These are phyloP conservation scores for Neoseiulus cucumeris DNA, from an alignment of 1,140 invertebrate genomes.

Conservation along the genomic window DNA sequence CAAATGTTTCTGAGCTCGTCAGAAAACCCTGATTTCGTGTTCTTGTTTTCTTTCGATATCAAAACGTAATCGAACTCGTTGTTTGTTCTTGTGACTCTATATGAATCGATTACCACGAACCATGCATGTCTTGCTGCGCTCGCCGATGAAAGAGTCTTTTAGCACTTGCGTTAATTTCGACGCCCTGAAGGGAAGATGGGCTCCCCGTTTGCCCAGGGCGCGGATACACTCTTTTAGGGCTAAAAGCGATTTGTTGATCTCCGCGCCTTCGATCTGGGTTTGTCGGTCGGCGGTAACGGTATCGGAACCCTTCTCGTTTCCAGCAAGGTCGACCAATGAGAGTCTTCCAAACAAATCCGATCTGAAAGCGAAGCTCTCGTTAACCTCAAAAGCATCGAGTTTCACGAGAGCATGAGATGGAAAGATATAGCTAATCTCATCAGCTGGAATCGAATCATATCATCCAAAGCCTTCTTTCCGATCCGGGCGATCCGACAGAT, in stretches of 20 bases:
- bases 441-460: too few relatives aligned
- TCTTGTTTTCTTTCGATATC: too few relatives aligned
- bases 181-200: constrained; percentile 34
- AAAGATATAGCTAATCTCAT: too few relatives aligned
- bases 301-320: constrained; percentile 35
- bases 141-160: constrained; percentile 32
- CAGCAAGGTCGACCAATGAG: constrained; percentile 36
- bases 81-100: too few relatives aligned
- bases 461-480: too few relatives aligned
- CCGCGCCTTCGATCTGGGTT: constrained; percentile 35
- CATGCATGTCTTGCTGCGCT: constrained; percentile 35
- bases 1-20: too few relatives aligned
- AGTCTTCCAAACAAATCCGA: constrained; percentile 32
- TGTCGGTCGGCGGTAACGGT: constrained; percentile 32
- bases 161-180: constrained; percentile 32
- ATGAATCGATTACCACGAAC: neutral
- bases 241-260: constrained; percentile 36
- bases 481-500: too few relatives aligned
- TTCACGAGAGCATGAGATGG: too few relatives aligned
- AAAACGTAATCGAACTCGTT: too few relatives aligned
- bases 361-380: neutral
- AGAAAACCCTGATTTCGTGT: too few relatives aligned
- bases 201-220: constrained; percentile 27
- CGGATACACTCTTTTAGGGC: constrained; percentile 37
- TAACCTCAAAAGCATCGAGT: too few relatives aligned